phyloP scores from a whole-genome alignment of 2,113 vertebrate species.

The Cochlearius cochlearius region DNA sequence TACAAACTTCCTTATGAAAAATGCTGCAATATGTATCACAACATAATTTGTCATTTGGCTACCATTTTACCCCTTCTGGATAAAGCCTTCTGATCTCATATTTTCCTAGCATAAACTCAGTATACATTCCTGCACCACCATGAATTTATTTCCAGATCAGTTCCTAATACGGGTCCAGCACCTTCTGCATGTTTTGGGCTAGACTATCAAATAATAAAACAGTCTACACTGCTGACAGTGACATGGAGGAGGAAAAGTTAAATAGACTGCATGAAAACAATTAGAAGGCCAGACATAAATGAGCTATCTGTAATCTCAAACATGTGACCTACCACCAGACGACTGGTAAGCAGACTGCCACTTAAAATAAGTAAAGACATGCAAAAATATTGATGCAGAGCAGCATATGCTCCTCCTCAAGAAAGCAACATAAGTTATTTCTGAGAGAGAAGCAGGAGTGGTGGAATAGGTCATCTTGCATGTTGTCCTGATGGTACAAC shows the following conservation, averaged over 20 bases:
- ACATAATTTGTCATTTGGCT: not conserved
- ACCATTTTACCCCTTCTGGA: not conserved
- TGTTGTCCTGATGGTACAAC: rapidly evolving
- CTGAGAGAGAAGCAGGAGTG: not conserved
- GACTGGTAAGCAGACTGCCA: not conserved
- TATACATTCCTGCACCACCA: not conserved
- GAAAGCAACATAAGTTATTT: not conserved
- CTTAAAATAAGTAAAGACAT: not conserved
- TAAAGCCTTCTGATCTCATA: not conserved
- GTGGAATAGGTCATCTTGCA: not conserved
- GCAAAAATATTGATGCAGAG: not conserved
- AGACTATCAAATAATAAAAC: not conserved
- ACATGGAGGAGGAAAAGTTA: not conserved
- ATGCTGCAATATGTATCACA: not conserved
- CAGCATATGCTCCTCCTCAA: not conserved
- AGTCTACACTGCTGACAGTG: not conserved
- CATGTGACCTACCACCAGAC: not conserved
- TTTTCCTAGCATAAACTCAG: not conserved
- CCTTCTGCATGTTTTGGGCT: not conserved
- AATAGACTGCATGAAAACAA: not conserved
- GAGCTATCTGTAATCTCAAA: not conserved
- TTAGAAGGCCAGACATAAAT: not conserved
- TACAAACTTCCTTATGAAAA: not conserved
- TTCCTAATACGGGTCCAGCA: not conserved
- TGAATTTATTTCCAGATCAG: not conserved